A percentile compares a stretch with the other conserved stretches of the same genome.
These are phyloP conservation scores for Hydractinia symbiolongicarpus DNA, from an alignment of 30 jellyfish, hydroid and myxozoan genomes.

Conservation along the genomic window DNA sequence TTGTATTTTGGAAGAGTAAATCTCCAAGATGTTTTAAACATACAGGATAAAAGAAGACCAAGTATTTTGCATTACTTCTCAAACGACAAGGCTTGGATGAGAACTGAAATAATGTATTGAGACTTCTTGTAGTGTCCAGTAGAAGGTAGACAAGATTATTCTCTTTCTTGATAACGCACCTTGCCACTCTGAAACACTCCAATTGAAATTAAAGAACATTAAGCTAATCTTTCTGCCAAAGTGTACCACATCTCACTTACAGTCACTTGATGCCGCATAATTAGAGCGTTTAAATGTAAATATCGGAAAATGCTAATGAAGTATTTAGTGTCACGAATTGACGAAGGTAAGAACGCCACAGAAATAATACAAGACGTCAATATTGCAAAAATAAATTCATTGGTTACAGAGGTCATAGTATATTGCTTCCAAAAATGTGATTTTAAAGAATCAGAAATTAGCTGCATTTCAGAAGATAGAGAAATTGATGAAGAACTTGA, in stretches of 20 bases:
- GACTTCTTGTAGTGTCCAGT: background rate
- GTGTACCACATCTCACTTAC: slow-evolving; percentile 38
- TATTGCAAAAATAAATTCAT: background rate
- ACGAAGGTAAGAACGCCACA: background rate
- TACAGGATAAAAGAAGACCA: slow-evolving; percentile 26
- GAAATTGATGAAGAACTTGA: no score
- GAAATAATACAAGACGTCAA: slow-evolving; percentile 3
- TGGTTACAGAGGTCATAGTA: background rate
- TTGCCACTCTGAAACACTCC: slow-evolving; percentile 45
- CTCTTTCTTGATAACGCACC: slow-evolving; percentile 59
- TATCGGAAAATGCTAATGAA: slow-evolving; percentile 21
- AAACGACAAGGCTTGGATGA: slow-evolving; percentile 52
- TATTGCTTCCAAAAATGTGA: background rate
- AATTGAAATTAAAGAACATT: slow-evolving; percentile 17
- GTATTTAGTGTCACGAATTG: slow-evolving; percentile 3
- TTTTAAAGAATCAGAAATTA: background rate
- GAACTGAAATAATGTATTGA: slow-evolving; percentile 31
- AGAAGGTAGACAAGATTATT: slow-evolving; percentile 13
- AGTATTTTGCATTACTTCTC: slow-evolving; percentile 23
- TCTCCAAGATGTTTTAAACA: slow-evolving; percentile 42
- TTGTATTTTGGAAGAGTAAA: slow-evolving; percentile 11
- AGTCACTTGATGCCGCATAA: slow-evolving; percentile 49
- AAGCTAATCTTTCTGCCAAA: slow-evolving; percentile 32
- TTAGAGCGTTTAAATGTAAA: slow-evolving; percentile 1
- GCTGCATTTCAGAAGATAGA: no score